Evolutionary conservation across 53 echinoderm and acorn worm genomes (phyloP).

Genomic region (Echinometra lucunter): DNA sequence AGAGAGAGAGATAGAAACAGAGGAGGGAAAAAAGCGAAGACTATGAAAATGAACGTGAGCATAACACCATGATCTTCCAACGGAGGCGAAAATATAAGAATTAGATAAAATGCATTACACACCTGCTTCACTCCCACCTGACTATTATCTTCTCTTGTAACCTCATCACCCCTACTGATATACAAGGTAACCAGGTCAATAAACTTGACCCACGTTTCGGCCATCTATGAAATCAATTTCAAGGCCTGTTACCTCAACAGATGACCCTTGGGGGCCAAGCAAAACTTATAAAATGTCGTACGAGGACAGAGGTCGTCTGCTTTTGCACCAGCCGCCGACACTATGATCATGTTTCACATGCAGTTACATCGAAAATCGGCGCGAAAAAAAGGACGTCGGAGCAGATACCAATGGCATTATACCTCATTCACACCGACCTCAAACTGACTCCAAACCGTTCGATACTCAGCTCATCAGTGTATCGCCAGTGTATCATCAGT

Average conservation of each 20-base stretch:
- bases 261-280: constrained; percentile 17
- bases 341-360: neutral
- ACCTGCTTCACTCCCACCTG: neutral
- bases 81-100: neutral
- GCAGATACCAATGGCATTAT: too few relatives aligned
- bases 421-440: too few relatives aligned
- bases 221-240: constrained; percentile 29
- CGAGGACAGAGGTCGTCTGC: constrained; percentile 22
- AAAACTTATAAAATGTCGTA: neutral
- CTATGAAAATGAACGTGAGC: neutral
- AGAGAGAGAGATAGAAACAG: neutral
- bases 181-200: constrained; percentile 41
- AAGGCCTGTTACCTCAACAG: constrained; percentile 7
- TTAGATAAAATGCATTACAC: neutral
- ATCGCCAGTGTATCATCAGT: too few relatives aligned
- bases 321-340: neutral
- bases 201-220: constrained; percentile 46
- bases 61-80: neutral
- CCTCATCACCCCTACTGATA: constrained; percentile 6
- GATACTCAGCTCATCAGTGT: too few relatives aligned
- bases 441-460: too few relatives aligned
- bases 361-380: neutral
- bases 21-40: neutral
- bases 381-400: neutral
- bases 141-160: neutral